phyloP scores from a whole-genome alignment of 1,140 invertebrate species.

The Diabrotica undecimpunctata region DNA sequence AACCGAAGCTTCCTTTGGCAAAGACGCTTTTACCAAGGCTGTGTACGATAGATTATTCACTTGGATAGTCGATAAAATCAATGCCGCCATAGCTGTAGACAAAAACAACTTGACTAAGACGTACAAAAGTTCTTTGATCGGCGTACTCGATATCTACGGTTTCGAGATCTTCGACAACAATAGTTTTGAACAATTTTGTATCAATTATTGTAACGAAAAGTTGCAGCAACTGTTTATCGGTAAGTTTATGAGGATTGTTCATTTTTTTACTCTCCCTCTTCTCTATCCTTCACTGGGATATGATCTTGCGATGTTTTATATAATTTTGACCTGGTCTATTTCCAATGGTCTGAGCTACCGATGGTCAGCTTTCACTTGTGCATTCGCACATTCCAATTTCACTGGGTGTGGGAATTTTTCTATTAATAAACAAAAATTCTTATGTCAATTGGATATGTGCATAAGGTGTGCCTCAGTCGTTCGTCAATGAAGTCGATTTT shows the following conservation, averaged over 20 bases:
- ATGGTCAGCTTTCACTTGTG: no score
- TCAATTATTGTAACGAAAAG: conserved; percentile 97
- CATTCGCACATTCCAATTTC: no score
- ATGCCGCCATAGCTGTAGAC: conserved; percentile 73
- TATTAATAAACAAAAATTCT: no score
- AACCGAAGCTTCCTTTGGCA: conserved; percentile 81
- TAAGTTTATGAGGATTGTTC: conserved; percentile 48
- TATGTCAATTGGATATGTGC: no score
- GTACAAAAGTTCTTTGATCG: conserved; percentile 83
- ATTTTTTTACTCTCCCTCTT: neutral
- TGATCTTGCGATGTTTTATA: no score
- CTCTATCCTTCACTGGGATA: neutral
- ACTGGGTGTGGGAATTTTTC: no score
- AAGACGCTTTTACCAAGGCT: conserved; percentile 91
- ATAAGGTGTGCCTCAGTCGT: no score
- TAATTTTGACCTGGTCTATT: no score
- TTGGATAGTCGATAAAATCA: conserved; percentile 89
- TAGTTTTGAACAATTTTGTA: conserved; percentile 92
- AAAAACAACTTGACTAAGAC: conserved; percentile 50
- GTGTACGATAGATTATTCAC: conserved; percentile 89
- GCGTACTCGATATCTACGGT: conserved; percentile 95
- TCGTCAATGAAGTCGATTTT: no score
- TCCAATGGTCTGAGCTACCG: no score
- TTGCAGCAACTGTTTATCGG: conserved; percentile 94
- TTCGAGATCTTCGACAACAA: conserved; percentile 96